Evolutionary conservation across 2,888 invertebrate species (phyloP).

Genomic region (Acleris holmiana): DNA sequence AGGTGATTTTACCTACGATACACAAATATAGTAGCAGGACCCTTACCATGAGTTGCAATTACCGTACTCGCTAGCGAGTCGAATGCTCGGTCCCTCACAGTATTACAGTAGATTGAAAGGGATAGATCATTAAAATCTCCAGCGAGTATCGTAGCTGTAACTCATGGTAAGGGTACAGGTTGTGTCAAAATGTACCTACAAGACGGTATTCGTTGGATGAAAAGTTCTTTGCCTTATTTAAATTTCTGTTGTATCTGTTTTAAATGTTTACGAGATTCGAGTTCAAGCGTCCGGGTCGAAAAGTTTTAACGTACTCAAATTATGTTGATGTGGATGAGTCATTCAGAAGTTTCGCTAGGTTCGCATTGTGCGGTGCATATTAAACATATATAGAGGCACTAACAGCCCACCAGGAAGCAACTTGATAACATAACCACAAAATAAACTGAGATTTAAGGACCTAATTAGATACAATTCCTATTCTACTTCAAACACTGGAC

Average conservation of each 20-base stretch:
- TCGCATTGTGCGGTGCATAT: constrained; percentile 15
- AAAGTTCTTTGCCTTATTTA: not conserved
- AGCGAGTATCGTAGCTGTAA: too few species aligned
- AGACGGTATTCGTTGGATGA: not conserved
- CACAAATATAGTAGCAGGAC: too few species aligned
- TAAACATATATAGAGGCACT: constrained; percentile 4
- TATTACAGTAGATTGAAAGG: too few species aligned
- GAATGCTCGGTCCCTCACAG: too few species aligned
- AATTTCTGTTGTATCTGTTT: not conserved
- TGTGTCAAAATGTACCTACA: too few species aligned
- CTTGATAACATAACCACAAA: constrained; percentile 4
- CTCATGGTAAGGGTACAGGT: too few species aligned
- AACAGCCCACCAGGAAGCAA: constrained; percentile 8
- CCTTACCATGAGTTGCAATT: too few species aligned
- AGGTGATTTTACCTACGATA: too few species aligned
- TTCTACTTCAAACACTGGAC: constrained; percentile 15
- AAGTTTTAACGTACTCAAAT: constrained; percentile 9
- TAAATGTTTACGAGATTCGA: constrained; percentile 2
- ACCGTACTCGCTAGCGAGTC: too few species aligned
- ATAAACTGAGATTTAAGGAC: constrained; percentile 11
- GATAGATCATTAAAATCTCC: too few species aligned
- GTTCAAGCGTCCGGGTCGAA: constrained; percentile 12
- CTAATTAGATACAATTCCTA: constrained; percentile 19
- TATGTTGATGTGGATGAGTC: constrained; percentile 17
- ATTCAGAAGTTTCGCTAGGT: constrained; percentile 27